A percentile compares a stretch with the other conserved stretches of the same genome.
phyloP scores from a whole-genome alignment of 2,113 vertebrate species.

The Rhagologus leucostigma region DNA sequence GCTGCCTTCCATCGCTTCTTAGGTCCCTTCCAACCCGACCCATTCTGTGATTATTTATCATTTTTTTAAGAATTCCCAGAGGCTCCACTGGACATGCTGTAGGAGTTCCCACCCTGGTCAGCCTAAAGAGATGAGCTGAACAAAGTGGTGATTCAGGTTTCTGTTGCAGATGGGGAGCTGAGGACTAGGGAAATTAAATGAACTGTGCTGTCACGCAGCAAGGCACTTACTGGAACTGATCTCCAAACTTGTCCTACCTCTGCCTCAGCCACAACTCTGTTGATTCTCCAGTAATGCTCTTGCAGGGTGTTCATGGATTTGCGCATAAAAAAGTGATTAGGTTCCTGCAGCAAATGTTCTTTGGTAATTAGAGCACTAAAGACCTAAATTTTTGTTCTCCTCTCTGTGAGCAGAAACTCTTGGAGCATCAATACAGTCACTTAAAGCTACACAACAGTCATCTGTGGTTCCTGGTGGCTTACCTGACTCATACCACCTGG shows the following conservation, averaged over 20 bases:
- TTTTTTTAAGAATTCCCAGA: neutral
- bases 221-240: neutral
- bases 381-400: neutral
- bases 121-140: neutral
- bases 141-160: neutral
- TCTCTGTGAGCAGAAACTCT: neutral
- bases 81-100: neutral
- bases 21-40: neutral
- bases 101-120: neutral
- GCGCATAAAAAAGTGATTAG: neutral
- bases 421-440: neutral
- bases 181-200: neutral
- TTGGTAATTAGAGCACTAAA: neutral
- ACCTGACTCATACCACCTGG: neutral
- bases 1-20: neutral
- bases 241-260: neutral
- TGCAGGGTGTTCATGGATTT: neutral
- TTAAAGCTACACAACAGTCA: neutral
- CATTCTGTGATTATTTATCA: neutral
- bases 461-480: neutral
- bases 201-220: neutral
- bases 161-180: neutral
- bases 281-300: neutral
- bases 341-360: neutral
- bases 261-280: neutral